Evolutionary conservation across 1,140 invertebrate species (phyloP).

Genomic region (Listronotus oregonensis): DNA sequence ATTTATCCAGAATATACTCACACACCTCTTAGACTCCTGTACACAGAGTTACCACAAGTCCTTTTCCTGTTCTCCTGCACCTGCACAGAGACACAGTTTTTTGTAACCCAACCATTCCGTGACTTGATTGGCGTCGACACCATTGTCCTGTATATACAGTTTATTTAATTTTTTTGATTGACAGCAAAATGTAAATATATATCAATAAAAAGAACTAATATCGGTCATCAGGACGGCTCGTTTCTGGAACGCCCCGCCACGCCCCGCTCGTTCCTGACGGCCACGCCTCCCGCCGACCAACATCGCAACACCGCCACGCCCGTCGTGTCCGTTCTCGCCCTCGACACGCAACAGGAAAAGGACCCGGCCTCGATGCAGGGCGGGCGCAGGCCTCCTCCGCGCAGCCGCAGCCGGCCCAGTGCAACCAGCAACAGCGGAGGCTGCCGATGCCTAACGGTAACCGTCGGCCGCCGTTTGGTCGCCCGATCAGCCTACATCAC

Average conservation of each 20-base stretch:
- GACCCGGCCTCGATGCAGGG: slow-evolving; percentile 53
- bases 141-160: neutral
- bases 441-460: neutral
- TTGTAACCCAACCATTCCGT: neutral
- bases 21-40: neutral
- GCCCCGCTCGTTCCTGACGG: slow-evolving; percentile 20
- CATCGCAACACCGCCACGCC: slow-evolving; percentile 45
- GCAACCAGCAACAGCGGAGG: neutral
- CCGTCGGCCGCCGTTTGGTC: slow-evolving; percentile 1
- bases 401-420: slow-evolving; percentile 19
- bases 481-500: neutral
- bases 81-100: neutral
- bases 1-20: neutral
- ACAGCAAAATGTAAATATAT: too few relatives aligned
- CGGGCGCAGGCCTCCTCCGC: slow-evolving; percentile 37
- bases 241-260: slow-evolving; percentile 15
- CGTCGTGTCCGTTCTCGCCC: slow-evolving; percentile 50
- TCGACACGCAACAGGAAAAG: slow-evolving; percentile 53
- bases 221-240: slow-evolving; percentile 19
- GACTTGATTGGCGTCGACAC: neutral
- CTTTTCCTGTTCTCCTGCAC: neutral
- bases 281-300: slow-evolving; percentile 16
- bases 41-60: neutral
- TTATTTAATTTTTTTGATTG: too few relatives aligned
- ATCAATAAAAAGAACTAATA: neutral